Conservation (phyloP, 2,888 invertebrate genomes). For the Lasius platythorax region DNA sequence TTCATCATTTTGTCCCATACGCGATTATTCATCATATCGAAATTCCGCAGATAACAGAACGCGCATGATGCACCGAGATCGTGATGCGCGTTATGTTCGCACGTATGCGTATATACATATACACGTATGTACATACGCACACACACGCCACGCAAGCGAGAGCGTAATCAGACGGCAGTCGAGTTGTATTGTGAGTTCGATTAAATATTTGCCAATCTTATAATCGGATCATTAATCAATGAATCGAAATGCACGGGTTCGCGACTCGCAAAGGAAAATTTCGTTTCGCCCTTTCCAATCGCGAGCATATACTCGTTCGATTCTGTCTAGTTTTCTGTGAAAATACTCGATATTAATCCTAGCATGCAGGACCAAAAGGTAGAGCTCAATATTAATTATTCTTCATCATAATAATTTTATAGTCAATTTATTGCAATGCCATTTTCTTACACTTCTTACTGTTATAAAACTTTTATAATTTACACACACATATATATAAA, state of each 20-base stretch:
- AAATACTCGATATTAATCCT: slow-evolving; percentile 3
- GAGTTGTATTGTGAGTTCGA: slow-evolving; percentile 8
- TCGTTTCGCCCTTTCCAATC: background rate
- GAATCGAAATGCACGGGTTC: background rate
- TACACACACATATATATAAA: no score
- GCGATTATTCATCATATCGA: background rate
- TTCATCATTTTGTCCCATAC: background rate
- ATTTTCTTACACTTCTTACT: background rate
- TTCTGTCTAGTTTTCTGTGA: background rate
- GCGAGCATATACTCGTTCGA: background rate
- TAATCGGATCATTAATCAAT: slow-evolving; percentile 7
- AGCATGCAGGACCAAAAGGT: background rate
- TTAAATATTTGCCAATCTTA: slow-evolving; percentile 43
- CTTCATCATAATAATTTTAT: slow-evolving; percentile 21
- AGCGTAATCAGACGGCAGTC: slow-evolving; percentile 19
- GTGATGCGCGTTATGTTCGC: background rate
- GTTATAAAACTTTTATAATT: slow-evolving; percentile 23
- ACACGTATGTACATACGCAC: background rate
- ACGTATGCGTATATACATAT: background rate
- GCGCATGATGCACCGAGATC: background rate
- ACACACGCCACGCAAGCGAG: background rate
- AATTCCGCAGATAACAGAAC: slow-evolving; percentile 4
- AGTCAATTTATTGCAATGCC: background rate
- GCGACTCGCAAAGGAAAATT: background rate
- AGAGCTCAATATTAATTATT: background rate